Percentiles rank a stretch among this genome's conserved stretches.
These are phyloP conservation scores for Erethizon dorsatum DNA, from an alignment of 2,797 vertebrate species.

Conservation along the genomic window DNA sequence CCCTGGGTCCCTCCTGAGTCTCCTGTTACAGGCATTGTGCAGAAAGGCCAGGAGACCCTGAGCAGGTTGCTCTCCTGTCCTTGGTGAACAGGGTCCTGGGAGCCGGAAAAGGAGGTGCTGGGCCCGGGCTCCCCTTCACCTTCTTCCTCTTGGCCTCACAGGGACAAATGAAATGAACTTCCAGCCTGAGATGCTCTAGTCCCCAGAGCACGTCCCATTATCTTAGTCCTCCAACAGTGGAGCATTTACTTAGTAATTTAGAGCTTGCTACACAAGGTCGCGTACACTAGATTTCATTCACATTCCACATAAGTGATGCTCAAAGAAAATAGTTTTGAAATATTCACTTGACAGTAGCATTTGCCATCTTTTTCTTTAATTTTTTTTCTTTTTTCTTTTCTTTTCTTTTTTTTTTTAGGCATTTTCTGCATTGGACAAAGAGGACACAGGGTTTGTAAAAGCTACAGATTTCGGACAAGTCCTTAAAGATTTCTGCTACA, in stretches of 20 bases:
- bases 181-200: background rate
- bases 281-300: accelerated
- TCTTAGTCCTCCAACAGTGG: background rate
- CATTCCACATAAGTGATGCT: background rate
- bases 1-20: accelerated
- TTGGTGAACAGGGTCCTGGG: background rate
- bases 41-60: background rate
- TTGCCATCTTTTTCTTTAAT: constrained; percentile 15
- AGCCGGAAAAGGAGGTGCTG: background rate
- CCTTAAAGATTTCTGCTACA: constrained; percentile 88
- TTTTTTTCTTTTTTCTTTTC: background rate
- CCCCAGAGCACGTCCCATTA: accelerated
- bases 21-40: accelerated
- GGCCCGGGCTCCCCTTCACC: background rate
- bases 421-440: constrained; percentile 88
- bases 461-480: constrained; percentile 86
- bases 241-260: background rate
- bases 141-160: accelerated
- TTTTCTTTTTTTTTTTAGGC: constrained; percentile 73
- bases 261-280: background rate
- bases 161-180: accelerated
- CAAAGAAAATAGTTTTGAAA: background rate
- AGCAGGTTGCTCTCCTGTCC: background rate
- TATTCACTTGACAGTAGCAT: background rate
- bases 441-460: constrained; percentile 84